Base-by-base conservation (phyloP, 1,140 invertebrate genomes). In the Drosophila mojavensis region DNA sequence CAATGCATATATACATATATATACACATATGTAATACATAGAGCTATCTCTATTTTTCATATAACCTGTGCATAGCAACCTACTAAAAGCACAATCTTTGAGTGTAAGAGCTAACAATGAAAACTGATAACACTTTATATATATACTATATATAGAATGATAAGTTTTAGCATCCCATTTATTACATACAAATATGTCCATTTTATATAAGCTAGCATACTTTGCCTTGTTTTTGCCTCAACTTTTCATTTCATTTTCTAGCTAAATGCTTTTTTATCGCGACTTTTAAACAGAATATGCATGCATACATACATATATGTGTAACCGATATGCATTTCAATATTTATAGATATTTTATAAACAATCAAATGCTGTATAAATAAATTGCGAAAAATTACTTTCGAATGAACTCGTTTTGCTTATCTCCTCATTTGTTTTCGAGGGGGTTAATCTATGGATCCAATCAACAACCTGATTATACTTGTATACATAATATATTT, bases 261-360 rank as follows among this genome's bases (percentile, higher is more conserved):
- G 83, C 79, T 80, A 72, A 86, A 83, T 88, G 80, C 69, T 71
- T 84, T 76, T 65, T 70, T 47, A 47, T 55, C 53, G 41, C 17
- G 48, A 83, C 64, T 79, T 79, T 78, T 47, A 76, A 61, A 15
- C 17, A 47, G 6, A 33, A 47, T 47, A 47, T 20, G 11, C 11
- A 47, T 9, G 20, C 9, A 47, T 15, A 9, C 9, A 47, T 15
- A 9, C 45, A 51, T 15, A 66, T 48, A 60, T 10, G 39, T 56
- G 9, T 17, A 15, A 3, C 0, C 33, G 33, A 33, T 33, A 33
- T 33, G 9, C 33, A 33, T 11, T 43, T 55, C 45, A 47, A 69
- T 47, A 51, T 62, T 62, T 55, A 61, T 62, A 17, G 36, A 39
- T 39, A 2, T 39, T 39, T 39, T 39, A 39, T 39, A 39, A 39